Evolutionary conservation across 2,113 vertebrate species (phyloP).

Genomic region (Carassius gibelio): DNA sequence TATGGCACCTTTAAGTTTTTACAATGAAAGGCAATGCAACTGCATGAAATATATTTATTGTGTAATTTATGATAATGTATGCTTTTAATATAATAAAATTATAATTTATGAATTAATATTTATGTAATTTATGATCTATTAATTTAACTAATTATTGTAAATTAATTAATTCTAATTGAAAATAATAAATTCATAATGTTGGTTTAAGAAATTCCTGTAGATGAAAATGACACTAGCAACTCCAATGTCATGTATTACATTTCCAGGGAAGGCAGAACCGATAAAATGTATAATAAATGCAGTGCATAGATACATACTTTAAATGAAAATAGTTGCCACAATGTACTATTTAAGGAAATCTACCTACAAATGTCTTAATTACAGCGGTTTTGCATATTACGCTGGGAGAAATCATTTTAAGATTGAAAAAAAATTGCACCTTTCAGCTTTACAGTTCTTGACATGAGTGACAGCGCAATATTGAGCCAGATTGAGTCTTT

Average conservation of each 20-base stretch:
- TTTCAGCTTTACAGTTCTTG: slow-evolving; percentile 4
- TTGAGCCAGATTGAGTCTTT: not conserved
- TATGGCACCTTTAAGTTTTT: not conserved
- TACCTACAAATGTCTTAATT: not conserved
- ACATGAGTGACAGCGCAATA: not conserved
- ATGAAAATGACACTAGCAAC: not conserved
- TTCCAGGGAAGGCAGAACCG: not conserved
- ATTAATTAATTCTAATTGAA: not conserved
- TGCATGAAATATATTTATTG: too few species aligned
- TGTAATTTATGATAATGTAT: too few species aligned
- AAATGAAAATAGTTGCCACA: not conserved
- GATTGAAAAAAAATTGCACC: not conserved
- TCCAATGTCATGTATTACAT: not conserved
- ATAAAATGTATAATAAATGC: not conserved
- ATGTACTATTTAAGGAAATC: not conserved
- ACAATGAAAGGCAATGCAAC: not conserved
- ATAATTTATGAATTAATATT: not conserved
- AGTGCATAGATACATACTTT: not conserved
- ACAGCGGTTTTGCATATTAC: not conserved
- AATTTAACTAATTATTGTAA: not conserved
- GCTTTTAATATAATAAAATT: too few species aligned
- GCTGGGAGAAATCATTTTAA: not conserved
- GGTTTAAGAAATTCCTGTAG: not conserved
- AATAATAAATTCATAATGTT: not conserved
- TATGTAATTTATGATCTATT: not conserved